Percentiles rank a stretch among this genome's conserved stretches.
Evolutionary conservation across 2,888 invertebrate species (phyloP).

Genomic region (Chaetoderma sp.): DNA sequence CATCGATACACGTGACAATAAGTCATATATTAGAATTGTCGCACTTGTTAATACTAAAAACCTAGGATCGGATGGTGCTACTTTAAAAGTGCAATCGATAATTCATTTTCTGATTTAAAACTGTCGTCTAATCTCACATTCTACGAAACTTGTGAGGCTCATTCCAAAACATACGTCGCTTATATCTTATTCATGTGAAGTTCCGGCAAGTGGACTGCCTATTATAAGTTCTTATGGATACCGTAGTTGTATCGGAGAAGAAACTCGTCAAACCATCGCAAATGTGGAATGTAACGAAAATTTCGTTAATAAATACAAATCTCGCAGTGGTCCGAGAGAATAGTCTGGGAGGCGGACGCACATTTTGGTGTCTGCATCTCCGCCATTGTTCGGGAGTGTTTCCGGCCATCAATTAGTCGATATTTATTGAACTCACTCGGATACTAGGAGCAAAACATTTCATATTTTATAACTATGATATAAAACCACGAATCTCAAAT

Average conservation of each 20-base stretch:
- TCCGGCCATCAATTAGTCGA: conserved; percentile 34
- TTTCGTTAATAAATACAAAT: background rate
- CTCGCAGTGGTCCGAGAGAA: background rate
- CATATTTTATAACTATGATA: conserved; percentile 32
- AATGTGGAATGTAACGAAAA: background rate
- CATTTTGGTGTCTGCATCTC: conserved; percentile 41
- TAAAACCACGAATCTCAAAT: conserved; percentile 2
- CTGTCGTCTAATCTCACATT: conserved; percentile 11
- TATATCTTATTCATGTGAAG: background rate
- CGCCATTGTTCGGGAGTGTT: conserved; percentile 36
- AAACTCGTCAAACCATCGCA: no score
- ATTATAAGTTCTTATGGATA: background rate
- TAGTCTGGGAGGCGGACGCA: background rate
- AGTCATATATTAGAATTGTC: background rate
- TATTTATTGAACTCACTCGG: conserved; percentile 39
- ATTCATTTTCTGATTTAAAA: background rate
- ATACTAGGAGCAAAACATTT: conserved; percentile 40
- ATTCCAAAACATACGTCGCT: background rate
- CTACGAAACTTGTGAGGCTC: conserved; percentile 30
- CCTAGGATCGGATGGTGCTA: background rate
- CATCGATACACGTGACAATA: background rate
- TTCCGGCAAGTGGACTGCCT: background rate
- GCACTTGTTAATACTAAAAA: background rate
- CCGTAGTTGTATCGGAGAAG: background rate
- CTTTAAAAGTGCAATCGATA: background rate